Percentiles rank a stretch among this genome's conserved stretches.
These are phyloP conservation scores for Atta colombica DNA, from an alignment of 1,140 invertebrate species.

Conservation along the genomic window DNA sequence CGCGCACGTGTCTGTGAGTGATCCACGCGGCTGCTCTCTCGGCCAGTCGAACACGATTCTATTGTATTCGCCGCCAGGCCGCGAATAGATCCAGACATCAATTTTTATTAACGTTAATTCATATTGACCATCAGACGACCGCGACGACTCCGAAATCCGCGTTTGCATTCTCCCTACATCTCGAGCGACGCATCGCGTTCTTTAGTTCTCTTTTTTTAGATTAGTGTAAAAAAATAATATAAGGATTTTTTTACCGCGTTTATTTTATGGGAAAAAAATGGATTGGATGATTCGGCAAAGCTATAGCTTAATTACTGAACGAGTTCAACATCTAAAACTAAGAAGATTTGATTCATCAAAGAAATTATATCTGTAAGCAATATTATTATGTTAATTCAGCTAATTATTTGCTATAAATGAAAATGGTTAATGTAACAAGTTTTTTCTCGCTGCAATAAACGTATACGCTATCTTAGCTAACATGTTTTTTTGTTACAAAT, in stretches of 20 bases:
- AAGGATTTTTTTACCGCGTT: conserved; percentile 50
- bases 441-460: no score
- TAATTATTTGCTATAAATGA: no score
- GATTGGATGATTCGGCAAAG: no score
- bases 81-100: conserved; percentile 21
- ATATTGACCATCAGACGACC: not conserved
- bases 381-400: no score
- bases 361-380: no score
- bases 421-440: no score
- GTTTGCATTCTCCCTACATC: not conserved
- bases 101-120: conserved; percentile 31
- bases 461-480: no score
- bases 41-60: not conserved
- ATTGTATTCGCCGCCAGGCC: not conserved
- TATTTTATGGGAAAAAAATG: conserved; percentile 21
- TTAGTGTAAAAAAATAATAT: not conserved
- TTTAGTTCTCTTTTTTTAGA: not conserved
- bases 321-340: no score
- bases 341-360: no score
- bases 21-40: not conserved
- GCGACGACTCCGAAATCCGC: not conserved
- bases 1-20: conserved; percentile 47
- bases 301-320: no score
- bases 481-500: no score
- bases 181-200: not conserved